Evolutionary conservation across 2,113 vertebrate species (phyloP).

Genomic region (Crotalus tigris): DNA sequence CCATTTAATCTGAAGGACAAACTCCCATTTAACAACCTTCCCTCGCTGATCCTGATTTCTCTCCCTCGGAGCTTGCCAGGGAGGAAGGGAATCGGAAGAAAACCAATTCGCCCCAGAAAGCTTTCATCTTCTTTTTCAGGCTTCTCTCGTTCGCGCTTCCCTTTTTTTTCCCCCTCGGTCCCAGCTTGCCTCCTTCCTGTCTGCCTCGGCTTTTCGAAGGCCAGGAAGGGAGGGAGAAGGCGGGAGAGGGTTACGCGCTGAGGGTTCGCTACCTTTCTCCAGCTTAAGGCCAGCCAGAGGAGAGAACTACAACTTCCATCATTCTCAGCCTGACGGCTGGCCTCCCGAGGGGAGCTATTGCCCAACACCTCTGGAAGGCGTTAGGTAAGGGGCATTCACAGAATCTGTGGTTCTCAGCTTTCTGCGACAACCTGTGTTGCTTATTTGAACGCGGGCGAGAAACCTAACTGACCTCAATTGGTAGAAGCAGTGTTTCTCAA

Average conservation of each 20-base stretch:
- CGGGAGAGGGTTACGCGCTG: neutral
- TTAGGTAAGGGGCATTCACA: neutral
- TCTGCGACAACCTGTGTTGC: neutral
- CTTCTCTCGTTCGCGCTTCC: neutral
- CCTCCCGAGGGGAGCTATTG: neutral
- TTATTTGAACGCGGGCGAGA: neutral
- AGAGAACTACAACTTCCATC: neutral
- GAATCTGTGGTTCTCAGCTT: neutral
- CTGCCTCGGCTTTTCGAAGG: neutral
- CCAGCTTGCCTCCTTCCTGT: neutral
- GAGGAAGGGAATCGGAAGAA: neutral
- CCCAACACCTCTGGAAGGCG: neutral
- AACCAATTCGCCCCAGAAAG: neutral
- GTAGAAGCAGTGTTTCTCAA: too few relatives aligned
- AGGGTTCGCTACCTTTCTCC: neutral
- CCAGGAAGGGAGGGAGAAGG: neutral
- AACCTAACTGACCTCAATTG: neutral
- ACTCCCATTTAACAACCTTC: neutral
- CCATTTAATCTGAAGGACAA: neutral
- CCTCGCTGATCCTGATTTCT: neutral
- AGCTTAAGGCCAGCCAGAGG: neutral
- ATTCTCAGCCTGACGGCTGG: neutral
- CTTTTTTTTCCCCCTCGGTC: neutral
- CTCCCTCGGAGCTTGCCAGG: neutral
- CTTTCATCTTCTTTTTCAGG: neutral